Conservation (phyloP, 1,140 invertebrate genomes). For the Rhyacophila brunnea region DNA sequence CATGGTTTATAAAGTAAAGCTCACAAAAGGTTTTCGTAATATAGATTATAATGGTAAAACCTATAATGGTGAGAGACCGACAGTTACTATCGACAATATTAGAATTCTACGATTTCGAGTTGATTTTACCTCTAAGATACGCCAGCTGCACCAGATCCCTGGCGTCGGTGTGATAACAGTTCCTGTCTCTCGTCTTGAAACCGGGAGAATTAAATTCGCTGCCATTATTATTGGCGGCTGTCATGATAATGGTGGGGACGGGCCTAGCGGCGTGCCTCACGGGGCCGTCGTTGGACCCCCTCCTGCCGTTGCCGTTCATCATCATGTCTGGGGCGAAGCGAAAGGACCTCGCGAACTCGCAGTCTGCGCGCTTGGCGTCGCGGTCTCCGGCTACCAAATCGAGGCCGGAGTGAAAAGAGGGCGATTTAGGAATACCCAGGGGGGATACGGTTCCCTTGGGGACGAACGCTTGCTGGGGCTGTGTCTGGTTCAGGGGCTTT, state of each 20-base stretch:
- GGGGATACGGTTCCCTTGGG: conserved; percentile 54
- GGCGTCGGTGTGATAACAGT: conserved; percentile 41
- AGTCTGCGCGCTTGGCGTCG: conserved; percentile 49
- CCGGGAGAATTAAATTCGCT: background rate
- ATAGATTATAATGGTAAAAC: too few species aligned
- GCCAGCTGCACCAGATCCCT: conserved; percentile 51
- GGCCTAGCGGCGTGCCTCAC: conserved; percentile 46
- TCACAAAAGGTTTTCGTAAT: too few species aligned
- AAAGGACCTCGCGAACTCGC: conserved; percentile 52
- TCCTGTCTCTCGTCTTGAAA: conserved; percentile 28
- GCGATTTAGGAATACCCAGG: conserved; percentile 76
- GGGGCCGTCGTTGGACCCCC: conserved; percentile 43
- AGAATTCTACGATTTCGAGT: too few species aligned
- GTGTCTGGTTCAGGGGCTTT: conserved; percentile 40
- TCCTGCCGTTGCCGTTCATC: conserved; percentile 19
- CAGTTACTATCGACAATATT: too few species aligned
- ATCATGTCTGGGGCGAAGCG: conserved; percentile 44
- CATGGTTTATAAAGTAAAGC: too few species aligned
- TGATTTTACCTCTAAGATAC: conserved; percentile 48
- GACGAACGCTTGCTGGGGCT: conserved; percentile 53
- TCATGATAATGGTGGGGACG: conserved; percentile 39
- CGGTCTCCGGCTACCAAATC: conserved; percentile 67
- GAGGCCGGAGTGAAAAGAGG: conserved; percentile 78
- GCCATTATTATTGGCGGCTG: conserved; percentile 32
- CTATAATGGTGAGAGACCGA: too few species aligned